Evolutionary conservation across 2,797 vertebrate genomes (phyloP), one percentile per base, ranked within the genome.

Genomic region (Crocodylus rhombifer): DNA sequence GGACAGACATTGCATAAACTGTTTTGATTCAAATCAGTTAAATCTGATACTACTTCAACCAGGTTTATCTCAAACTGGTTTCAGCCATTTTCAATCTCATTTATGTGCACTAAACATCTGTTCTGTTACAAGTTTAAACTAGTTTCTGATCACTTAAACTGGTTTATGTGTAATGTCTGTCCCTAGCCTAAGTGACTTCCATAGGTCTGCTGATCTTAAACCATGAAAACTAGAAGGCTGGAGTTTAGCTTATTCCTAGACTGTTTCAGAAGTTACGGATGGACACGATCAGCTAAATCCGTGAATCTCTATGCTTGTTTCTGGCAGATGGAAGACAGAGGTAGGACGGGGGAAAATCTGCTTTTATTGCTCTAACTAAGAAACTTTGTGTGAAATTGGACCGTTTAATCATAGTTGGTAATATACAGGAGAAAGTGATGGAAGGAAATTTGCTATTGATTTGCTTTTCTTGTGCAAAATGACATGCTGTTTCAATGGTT

Each of bases 381-480:
- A 74, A 75, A 18, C 74, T 73, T 51, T 30, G 78, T 90, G 30
- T 84, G 73, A 92, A 65, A 91, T 88, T 7, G 17, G 79, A 90
- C 33, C 84, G 28, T 86, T 75, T 93, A 80, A 89, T 92, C 92
- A 84, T 87, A 85, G 96, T 96, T 88, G 89, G 62, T 89, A 83
- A 79, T 93, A 30, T 85, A 87, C 77, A 86, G 87, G 83, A 91
- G 92, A 91, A 91, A 94, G 92, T 65, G 81, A 89, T 85, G 91
- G 83, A 89, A 88, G 92, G 94, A 95, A 97, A 97, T 96, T 91
- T 90, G 89, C 58, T 95, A 97, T 97, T 94, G 96, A 97, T 97
- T 97, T 96, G 69, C 79, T 92, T 93, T 92, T 88, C 77, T 92
- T 91, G 90, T 87, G 82, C 85, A 87, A 94, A 91, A 94, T 94